phyloP scores from a whole-genome alignment of 2,797 vertebrate genomes.

The Parotocinclus haroldoi region DNA sequence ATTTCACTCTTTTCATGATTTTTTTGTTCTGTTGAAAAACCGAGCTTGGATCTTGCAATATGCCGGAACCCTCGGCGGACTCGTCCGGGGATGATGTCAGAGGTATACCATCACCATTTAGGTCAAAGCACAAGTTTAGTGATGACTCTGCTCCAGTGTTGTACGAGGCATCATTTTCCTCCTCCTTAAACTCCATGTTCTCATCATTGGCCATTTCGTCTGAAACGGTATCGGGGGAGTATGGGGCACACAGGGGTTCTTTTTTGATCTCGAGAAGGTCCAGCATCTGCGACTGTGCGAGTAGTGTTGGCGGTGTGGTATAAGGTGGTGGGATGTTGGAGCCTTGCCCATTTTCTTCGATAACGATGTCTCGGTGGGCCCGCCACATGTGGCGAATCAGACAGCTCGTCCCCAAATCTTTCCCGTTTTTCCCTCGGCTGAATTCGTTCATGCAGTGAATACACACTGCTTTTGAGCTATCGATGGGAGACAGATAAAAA shows the following conservation, averaged over 20 bases:
- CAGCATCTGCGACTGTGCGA: constrained; percentile 76
- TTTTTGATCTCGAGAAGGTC: constrained; percentile 76
- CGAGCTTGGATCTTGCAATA: constrained; percentile 69
- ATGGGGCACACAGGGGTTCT: constrained; percentile 67
- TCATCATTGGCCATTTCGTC: constrained; percentile 75
- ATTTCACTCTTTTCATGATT: constrained; percentile 92
- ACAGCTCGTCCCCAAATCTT: constrained; percentile 95
- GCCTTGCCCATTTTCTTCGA: constrained; percentile 89
- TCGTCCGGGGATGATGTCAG: constrained; percentile 76
- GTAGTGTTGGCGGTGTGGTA: constrained; percentile 80
- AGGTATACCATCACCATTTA: constrained; percentile 70
- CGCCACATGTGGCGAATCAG: constrained; percentile 98
- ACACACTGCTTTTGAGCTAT: constrained; percentile 96
- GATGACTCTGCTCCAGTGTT: constrained; percentile 71
- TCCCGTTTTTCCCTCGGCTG: constrained; percentile 94
- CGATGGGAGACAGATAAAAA: constrained; percentile 92
- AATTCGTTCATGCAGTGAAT: constrained; percentile 98
- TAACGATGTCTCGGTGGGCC: constrained; percentile 91
- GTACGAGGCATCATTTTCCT: constrained; percentile 70
- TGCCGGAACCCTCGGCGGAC: constrained; percentile 64
- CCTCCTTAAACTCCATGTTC: constrained; percentile 67
- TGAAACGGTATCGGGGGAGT: constrained; percentile 78
- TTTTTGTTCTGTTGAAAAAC: constrained; percentile 94
- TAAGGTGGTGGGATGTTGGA: constrained; percentile 85
- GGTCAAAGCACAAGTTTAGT: constrained; percentile 74